Percentiles rank a stretch among this genome's conserved stretches.
phyloP scores from a whole-genome alignment of 1,140 invertebrate species.

The Drosophila paulistorum region DNA sequence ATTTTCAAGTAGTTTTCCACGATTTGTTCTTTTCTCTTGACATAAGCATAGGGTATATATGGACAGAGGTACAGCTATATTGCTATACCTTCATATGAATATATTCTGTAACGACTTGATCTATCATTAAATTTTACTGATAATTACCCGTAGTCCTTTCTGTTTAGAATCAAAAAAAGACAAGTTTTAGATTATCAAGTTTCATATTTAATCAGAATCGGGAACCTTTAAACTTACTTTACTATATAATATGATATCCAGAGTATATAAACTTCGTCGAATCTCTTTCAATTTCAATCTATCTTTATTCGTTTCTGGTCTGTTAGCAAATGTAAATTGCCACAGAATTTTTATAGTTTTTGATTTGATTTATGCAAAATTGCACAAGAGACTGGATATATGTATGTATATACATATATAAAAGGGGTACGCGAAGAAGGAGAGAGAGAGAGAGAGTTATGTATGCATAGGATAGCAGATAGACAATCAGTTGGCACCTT shows the following conservation, averaged over 20 bases:
- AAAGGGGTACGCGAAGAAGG: background rate
- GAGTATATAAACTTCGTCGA: background rate
- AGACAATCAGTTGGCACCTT: conserved; percentile 52
- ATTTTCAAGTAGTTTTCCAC: conserved; percentile 76
- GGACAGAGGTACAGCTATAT: background rate
- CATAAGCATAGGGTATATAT: background rate
- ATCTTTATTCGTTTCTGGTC: conserved; percentile 38
- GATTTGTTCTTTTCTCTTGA: background rate
- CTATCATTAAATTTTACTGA: background rate
- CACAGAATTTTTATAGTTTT: conserved; percentile 66
- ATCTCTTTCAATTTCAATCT: conserved; percentile 38
- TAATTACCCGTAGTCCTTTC: too few relatives aligned
- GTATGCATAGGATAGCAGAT: background rate
- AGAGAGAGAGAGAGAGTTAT: background rate
- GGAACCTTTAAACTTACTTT: too few relatives aligned
- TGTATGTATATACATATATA: background rate
- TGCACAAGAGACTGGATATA: conserved; percentile 47
- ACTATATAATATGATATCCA: background rate
- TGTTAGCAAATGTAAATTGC: conserved; percentile 56
- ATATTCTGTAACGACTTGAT: background rate
- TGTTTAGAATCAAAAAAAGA: background rate
- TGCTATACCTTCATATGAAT: background rate
- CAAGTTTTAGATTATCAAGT: too few relatives aligned
- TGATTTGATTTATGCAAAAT: conserved; percentile 71
- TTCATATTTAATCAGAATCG: too few relatives aligned